Conservation (phyloP, 2,888 invertebrate species). For the Temnothorax unifasciatus region DNA sequence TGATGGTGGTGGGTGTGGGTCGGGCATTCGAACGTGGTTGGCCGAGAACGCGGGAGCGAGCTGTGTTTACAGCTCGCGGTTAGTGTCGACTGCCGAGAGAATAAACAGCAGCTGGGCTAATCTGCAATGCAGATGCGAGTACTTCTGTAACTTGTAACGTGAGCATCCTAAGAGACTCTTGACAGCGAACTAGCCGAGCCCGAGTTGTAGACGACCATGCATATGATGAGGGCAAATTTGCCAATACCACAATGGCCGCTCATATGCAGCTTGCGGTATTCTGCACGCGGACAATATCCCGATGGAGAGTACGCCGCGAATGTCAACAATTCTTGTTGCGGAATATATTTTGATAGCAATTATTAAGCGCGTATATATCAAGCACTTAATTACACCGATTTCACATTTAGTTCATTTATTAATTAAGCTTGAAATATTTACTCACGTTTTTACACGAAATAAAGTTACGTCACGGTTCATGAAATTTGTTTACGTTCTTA, state of each 20-base stretch:
- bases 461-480: not conserved
- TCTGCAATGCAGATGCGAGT: conserved; percentile 55
- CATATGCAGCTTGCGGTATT: conserved; percentile 22
- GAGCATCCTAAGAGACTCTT: conserved; percentile 54
- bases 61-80: conserved; percentile 53
- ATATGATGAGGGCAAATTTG: conserved; percentile 49
- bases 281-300: conserved; percentile 30
- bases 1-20: not conserved
- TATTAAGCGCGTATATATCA: not conserved
- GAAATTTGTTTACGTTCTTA: not conserved
- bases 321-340: conserved; percentile 20
- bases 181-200: conserved; percentile 28
- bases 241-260: conserved; percentile 48
- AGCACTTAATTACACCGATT: not conserved
- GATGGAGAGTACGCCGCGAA: not conserved
- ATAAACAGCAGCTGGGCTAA: conserved; percentile 52
- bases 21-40: conserved; percentile 31
- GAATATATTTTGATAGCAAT: conserved; percentile 1
- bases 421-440: not conserved
- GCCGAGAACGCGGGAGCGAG: not conserved
- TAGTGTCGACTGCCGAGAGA: conserved; percentile 48
- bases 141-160: conserved; percentile 56
- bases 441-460: not conserved
- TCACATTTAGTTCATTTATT: not conserved
- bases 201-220: conserved; percentile 35